Percentiles rank a stretch among this genome's conserved stretches.
Conservation (phyloP, 1,140 invertebrate genomes). For the Drosophila pallidifrons region DNA sequence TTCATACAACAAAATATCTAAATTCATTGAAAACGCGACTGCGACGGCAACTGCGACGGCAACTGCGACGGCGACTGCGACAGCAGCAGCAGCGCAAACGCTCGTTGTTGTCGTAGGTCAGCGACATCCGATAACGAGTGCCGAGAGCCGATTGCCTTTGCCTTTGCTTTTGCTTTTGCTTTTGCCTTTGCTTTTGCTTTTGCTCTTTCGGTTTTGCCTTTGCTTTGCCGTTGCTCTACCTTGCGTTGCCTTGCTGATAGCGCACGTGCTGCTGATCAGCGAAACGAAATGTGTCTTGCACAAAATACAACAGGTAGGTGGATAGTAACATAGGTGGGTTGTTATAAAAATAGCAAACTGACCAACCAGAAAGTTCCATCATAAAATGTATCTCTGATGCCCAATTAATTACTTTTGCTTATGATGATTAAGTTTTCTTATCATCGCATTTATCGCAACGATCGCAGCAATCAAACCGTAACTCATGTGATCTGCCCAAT, state of each 20-base stretch:
- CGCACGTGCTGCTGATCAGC: conserved; percentile 32
- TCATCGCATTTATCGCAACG: too few relatives aligned
- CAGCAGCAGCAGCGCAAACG: conserved; percentile 9
- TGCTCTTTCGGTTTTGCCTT: background rate
- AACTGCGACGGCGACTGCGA: background rate
- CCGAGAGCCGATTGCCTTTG: background rate
- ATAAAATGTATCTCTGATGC: too few relatives aligned
- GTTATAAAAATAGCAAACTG: too few relatives aligned
- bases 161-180: background rate
- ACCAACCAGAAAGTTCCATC: too few relatives aligned
- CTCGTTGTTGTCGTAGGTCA: conserved; percentile 69
- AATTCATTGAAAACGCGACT: conserved; percentile 53
- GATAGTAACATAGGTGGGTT: background rate
- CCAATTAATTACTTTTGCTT: too few relatives aligned
- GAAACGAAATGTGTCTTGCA: background rate
- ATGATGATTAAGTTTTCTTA: too few relatives aligned
- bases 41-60: conserved; percentile 3
- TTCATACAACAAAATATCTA: conserved; percentile 44
- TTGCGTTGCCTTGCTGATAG: conserved; percentile 1
- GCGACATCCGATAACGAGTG: conserved; percentile 49
- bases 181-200: background rate
- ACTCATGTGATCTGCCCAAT: too few relatives aligned
- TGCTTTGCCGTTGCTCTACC: background rate
- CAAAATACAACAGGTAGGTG: background rate
- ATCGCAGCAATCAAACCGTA: too few relatives aligned